Evolutionary conservation across 2,888 invertebrate genomes (phyloP), one percentile per base, ranked within the genome.

Genomic region (Melieria omissa): DNA sequence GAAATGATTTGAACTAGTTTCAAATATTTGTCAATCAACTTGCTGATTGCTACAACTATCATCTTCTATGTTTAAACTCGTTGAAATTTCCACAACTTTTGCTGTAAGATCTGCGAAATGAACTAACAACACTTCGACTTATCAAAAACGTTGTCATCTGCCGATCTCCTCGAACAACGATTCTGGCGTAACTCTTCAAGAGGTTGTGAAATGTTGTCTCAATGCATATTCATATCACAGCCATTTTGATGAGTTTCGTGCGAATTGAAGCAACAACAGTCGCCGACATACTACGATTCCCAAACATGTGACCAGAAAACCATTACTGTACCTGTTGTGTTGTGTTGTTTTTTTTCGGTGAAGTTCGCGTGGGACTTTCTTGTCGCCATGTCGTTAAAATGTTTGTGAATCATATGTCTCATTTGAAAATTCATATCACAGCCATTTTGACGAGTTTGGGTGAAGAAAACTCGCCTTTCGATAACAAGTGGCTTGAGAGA

Each of bases 401-500:
- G 83, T 75, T 84, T 84, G 86, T 86, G 86, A 81, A 78, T 78
- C 78, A 80, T 83, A 80, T 84, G 83, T 83, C 62, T 42, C 58
- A 74, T 65, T 73, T 72, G 73, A 72, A 76, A 75, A 79, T 78
- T 83, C 86, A 86, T 86, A 86, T 86, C 86, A 86, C 86, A 86
- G 86, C 86, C 86, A 86, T 86, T 86, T 86, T 86, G 86, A 86
- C 86, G 86, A 86, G 86, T 86, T 86, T 84, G 85, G 83, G 84
- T 81, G 81, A 81, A 85, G 84, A 85, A 84, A 81, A 79, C 75
- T 80, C 84, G 81, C 57, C 70, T 29, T 29, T 60, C 45, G 65
- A 16, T 10, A 7, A 60, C 10, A 58, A 46, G 29, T 29, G 3
- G 29, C 29, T 29, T 1, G 29, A 29, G 29, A 29, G 29, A 29